Conservation (phyloP, 2,888 invertebrate species). For the Dexiosoma caninum region DNA sequence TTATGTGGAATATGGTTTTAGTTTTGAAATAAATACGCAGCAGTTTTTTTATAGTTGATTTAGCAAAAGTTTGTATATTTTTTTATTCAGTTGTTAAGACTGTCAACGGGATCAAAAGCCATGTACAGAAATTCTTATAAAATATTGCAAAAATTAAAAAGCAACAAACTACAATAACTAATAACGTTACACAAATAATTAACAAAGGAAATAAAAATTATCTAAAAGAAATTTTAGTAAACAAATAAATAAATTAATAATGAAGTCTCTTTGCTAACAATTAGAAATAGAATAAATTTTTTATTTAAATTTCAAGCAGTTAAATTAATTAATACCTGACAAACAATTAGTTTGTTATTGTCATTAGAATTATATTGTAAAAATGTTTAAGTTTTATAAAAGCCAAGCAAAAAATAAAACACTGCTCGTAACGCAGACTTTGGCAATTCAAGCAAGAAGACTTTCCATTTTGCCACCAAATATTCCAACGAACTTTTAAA, state of each 20-base stretch:
- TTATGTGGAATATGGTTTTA: constrained; percentile 3
- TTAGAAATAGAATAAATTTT: no score
- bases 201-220: constrained; percentile 11
- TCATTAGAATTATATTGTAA: no score
- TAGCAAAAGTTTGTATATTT: constrained; percentile 10
- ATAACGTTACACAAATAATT: constrained; percentile 55
- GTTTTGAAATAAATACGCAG: constrained; percentile 63
- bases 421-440: no score
- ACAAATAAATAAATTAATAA: no score
- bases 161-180: constrained; percentile 50
- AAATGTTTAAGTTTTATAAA: no score
- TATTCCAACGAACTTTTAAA: constrained; percentile 11
- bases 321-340: background rate
- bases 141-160: background rate
- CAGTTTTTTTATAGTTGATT: constrained; percentile 25
- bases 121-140: constrained; percentile 45
- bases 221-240: no score
- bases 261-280: no score
- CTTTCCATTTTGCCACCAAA: background rate
- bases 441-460: no score
- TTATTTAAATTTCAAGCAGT: background rate
- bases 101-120: constrained; percentile 29
- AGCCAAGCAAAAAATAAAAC: no score
- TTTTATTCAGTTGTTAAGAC: constrained; percentile 25
- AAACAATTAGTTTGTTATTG: background rate